phyloP scores from a whole-genome alignment of 2,113 vertebrate genomes.

The Burhinus bistriatus region DNA sequence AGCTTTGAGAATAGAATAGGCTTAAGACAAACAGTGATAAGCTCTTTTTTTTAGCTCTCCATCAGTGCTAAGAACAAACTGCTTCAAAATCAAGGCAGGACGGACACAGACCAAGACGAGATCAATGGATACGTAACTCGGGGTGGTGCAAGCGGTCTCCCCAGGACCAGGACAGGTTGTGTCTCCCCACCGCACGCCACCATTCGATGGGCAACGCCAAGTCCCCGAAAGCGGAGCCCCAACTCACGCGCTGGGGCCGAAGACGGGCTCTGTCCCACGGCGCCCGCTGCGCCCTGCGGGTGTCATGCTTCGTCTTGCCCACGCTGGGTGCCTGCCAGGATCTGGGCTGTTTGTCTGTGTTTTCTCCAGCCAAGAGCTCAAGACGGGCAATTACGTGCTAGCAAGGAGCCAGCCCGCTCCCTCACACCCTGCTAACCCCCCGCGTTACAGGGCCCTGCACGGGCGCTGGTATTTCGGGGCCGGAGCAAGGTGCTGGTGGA shows the following conservation, averaged over 20 bases:
- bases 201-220: accelerated
- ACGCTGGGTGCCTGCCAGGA: neutral
- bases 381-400: neutral
- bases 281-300: neutral
- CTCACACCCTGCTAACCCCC: neutral
- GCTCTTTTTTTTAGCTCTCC: neutral
- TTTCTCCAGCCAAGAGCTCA: neutral
- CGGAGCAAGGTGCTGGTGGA: neutral
- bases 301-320: neutral
- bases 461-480: neutral
- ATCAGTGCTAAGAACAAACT: neutral
- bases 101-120: neutral
- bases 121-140: accelerated
- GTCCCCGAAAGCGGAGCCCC: neutral
- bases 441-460: accelerated
- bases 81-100: neutral
- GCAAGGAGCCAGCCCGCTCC: neutral
- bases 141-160: accelerated
- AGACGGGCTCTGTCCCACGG: accelerated
- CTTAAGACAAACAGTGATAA: neutral
- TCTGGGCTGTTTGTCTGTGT: neutral
- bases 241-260: accelerated
- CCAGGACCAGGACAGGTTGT: accelerated
- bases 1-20: accelerated
- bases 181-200: neutral